These are phyloP conservation scores for Acholoe squamosa DNA, from an alignment of 2,888 invertebrate species.

Conservation along the genomic window DNA sequence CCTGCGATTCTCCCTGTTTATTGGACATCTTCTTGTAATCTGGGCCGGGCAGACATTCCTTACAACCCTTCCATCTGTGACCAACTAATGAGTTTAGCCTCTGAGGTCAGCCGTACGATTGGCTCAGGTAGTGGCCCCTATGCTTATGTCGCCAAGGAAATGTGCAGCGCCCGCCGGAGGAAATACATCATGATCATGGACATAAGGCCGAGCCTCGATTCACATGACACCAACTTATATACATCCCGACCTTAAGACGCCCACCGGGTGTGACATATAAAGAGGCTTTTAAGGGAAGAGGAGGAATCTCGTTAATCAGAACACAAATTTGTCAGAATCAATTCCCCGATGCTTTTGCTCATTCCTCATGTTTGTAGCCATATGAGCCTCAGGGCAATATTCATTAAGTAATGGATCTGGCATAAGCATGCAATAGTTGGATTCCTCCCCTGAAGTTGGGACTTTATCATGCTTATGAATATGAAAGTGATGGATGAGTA, in stretches of 20 bases:
- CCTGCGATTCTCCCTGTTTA: slow-evolving; percentile 31
- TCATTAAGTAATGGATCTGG: no score
- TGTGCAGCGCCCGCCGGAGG: background rate
- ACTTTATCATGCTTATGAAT: no score
- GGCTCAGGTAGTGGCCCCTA: slow-evolving; percentile 17
- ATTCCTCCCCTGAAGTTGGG: no score
- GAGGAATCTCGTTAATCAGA: no score
- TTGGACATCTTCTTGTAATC: slow-evolving; percentile 56
- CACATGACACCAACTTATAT: background rate
- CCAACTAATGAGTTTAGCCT: slow-evolving; percentile 43
- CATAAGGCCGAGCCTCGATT: background rate
- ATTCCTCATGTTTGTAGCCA: no score
- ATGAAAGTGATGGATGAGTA: no score
- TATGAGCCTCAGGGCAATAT: no score
- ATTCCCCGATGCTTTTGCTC: no score
- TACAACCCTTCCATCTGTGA: slow-evolving; percentile 3
- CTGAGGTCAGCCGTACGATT: slow-evolving; percentile 20
- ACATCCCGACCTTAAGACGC: background rate
- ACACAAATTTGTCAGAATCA: no score
- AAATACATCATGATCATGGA: slow-evolving; percentile 3
- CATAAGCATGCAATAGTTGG: no score
- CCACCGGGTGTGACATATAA: background rate
- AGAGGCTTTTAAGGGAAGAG: background rate
- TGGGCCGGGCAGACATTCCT: slow-evolving; percentile 21
- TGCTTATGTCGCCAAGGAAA: slow-evolving; percentile 15